Base-by-base conservation (phyloP, 1,140 invertebrate species). In the Planococcus citri region DNA sequence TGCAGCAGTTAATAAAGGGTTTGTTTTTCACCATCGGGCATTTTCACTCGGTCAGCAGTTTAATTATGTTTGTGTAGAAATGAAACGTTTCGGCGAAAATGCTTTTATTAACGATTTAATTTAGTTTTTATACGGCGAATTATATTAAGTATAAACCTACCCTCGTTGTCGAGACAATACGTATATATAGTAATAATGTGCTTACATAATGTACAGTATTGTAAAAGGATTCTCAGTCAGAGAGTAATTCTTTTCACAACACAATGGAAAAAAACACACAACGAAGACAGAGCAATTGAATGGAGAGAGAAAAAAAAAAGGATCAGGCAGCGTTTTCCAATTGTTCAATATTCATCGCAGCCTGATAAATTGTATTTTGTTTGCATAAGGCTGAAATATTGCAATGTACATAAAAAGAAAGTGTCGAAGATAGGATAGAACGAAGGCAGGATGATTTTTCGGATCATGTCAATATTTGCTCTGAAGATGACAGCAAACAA, bases 401-500 rank as follows among this genome's bases (percentile, higher is more conserved):
- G 25, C 60, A 64, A 64, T 27, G 60, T 64, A 27, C 21, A 64
- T 64, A 64, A 64, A 64, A 64, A 64, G 21, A 27, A 64, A 64
- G 60, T 25, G 60, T 25, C 25, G 60, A 27, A 64, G 60, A 64
- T 25, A 25, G 25, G 20, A 64, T 25, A 64, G 60, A 64, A 64
- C 60, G 60, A 64, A 64, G 20, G 60, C 21, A 64, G 10, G 60
- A 64, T 64, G 60, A 64, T 64, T 64, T 64, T 27, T 10, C 60
- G 25, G 60, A 64, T 64, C 60, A 64, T 64, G 60, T 64, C 60
- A 64, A 64, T 64, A 64, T 64, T 64, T 64, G 25, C 60, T 24
- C 25, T 64, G 60, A 64, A 27, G 60, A 64, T 64, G 60, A 64
- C 60, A 64, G 60, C 60, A 24, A 64, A 64, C 60, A 64, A 64